phyloP scores from a whole-genome alignment of 2,113 vertebrate species.

The Abramis brama region DNA sequence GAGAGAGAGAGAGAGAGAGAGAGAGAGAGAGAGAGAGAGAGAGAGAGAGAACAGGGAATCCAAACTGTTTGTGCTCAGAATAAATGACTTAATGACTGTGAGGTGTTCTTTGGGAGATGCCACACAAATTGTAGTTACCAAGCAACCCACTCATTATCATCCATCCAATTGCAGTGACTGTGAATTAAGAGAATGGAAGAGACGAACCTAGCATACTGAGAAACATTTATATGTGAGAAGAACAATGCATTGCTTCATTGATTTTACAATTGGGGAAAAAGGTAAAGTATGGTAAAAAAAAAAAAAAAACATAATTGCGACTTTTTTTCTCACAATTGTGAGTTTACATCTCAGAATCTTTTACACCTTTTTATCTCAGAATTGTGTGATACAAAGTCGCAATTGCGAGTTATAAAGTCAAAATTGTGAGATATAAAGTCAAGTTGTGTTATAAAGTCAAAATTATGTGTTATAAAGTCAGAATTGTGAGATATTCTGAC shows the following conservation, averaged over 20 bases:
- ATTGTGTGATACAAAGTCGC: too few species aligned
- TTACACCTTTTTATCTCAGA: too few species aligned
- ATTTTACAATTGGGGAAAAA: not conserved
- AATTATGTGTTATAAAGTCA: too few species aligned
- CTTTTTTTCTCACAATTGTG: too few species aligned
- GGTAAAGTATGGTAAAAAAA: not conserved
- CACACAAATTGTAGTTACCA: conserved; percentile 32
- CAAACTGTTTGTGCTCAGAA: conserved; percentile 45
- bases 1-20: not conserved
- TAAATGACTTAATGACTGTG: conserved; percentile 38
- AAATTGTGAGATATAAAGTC: too few species aligned
- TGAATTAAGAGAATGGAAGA: conserved; percentile 17
- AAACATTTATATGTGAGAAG: conserved; percentile 6
- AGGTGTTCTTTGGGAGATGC: conserved; percentile 34
- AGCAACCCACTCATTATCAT: conserved; percentile 35
- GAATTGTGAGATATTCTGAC: too few species aligned
- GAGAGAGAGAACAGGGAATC: not conserved
- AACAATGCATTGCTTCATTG: not conserved
- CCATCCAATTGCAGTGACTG: conserved; percentile 8
- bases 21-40: not conserved
- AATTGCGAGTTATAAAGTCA: too few species aligned
- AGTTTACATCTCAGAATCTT: too few species aligned
- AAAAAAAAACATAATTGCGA: too few species aligned
- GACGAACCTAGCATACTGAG: not conserved
- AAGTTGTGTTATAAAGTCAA: too few species aligned